Evolutionary conservation across 2,888 invertebrate species (phyloP).

Genomic region (Euzetes globulus): DNA sequence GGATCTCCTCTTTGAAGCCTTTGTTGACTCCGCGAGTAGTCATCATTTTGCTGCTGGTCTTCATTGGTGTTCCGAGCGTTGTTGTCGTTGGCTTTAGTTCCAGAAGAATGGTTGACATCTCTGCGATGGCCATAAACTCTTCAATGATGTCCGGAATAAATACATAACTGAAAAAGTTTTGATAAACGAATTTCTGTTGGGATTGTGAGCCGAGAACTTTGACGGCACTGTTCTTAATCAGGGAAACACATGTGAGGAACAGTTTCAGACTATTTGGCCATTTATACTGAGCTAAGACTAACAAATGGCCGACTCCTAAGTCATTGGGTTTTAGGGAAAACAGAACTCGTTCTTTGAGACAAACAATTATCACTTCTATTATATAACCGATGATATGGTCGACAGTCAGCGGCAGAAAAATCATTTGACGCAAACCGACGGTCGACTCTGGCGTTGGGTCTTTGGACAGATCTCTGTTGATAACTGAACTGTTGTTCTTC

Average conservation of each 20-base stretch:
- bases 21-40: slow-evolving; percentile 36
- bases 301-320: slow-evolving; percentile 35
- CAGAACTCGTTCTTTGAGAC: slow-evolving; percentile 30
- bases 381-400: slow-evolving; percentile 28
- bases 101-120: not conserved
- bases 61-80: not conserved
- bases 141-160: slow-evolving; percentile 37
- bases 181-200: slow-evolving; percentile 32
- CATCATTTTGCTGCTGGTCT: slow-evolving; percentile 25
- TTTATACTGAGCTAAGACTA: slow-evolving; percentile 37
- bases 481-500: not conserved
- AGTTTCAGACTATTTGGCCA: slow-evolving; percentile 35
- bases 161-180: slow-evolving; percentile 32
- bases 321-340: slow-evolving; percentile 31
- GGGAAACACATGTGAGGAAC: slow-evolving; percentile 24
- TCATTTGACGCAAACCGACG: slow-evolving; percentile 21
- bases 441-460: not conserved
- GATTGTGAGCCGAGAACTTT: not conserved
- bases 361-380: slow-evolving; percentile 33
- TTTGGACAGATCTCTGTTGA: not conserved
- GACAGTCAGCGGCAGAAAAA: slow-evolving; percentile 20
- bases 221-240: not conserved
- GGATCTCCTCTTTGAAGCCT: slow-evolving; percentile 33
- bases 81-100: not conserved
- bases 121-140: slow-evolving; percentile 34